These are phyloP conservation scores for Noctuana brunneofusca DNA, from an alignment of 2,888 invertebrate species.

Conservation along the genomic window DNA sequence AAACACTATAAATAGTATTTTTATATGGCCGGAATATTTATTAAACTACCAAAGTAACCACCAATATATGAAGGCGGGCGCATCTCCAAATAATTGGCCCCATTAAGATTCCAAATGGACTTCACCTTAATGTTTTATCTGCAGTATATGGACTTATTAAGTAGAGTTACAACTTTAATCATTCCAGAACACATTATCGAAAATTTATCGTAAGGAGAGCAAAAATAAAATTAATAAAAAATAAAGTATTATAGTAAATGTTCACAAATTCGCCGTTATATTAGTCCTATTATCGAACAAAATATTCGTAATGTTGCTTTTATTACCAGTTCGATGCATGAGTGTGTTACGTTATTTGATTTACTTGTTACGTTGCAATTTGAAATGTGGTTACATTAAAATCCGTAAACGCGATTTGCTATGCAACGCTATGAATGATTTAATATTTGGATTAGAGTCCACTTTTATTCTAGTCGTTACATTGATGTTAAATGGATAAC, in stretches of 20 bases:
- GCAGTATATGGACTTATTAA: conserved; percentile 22
- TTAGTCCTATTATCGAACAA: background rate
- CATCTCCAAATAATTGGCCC: conserved; percentile 19
- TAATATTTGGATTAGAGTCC: too few species aligned
- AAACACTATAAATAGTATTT: too few species aligned
- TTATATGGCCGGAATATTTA: too few species aligned
- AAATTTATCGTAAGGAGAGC: background rate
- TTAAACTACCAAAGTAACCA: too few species aligned
- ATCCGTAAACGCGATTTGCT: background rate
- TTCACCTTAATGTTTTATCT: conserved; percentile 19
- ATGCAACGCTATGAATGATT: background rate
- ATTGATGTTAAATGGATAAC: too few species aligned
- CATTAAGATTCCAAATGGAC: conserved; percentile 12
- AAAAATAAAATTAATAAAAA: background rate
- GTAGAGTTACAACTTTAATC: background rate
- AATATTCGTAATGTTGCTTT: conserved; percentile 7
- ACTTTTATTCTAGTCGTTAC: too few species aligned
- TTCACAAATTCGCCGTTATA: conserved; percentile 19
- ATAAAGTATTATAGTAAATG: background rate
- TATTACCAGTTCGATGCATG: conserved; percentile 7
- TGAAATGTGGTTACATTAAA: conserved; percentile 17
- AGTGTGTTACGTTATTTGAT: conserved; percentile 8
- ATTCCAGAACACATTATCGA: background rate
- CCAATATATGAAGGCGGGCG: background rate
- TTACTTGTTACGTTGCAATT: background rate